Base-by-base conservation (phyloP, 2,797 vertebrate species). In the Catamblyrhynchus diadema region DNA sequence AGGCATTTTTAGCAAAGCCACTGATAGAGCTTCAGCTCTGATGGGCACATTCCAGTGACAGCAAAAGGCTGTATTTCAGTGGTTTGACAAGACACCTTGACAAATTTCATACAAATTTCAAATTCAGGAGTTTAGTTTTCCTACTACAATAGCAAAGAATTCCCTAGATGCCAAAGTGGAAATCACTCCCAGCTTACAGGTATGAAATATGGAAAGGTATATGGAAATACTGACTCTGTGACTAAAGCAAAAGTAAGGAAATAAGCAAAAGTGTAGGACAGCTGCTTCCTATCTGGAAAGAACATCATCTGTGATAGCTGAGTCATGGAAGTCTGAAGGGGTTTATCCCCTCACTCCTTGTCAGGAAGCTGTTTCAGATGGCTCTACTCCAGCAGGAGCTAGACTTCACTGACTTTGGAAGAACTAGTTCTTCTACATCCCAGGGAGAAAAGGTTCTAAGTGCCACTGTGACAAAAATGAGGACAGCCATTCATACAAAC, bases 1-100 rank as follows among this genome's bases (percentile, higher is more conserved):
- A 95, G 25, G 37, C 51, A 79, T 81, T 93, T 93, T 84, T 51
- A 94, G 51, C 51, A 77, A 82, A 90, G 14, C 47, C 84, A 81
- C 45, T 37, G 74, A 73, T 62, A 84, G 30, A 69, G 73, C 70
- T 93, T 88, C 65, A 88, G 81, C 81, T 88, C 66, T 41, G 42
- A 84, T 44, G 73, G 54, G 44, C 12, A 10, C 51, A 65, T 73
- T 85, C 37, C 56, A 66, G 71, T 62, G 81, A 51, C n/a, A 84
- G 74, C 44, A 75, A 75, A 86, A 75, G 21, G n/a, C 39, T 69
- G 33, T 54, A 79, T 84, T 81, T 92, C 61, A 14, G 25, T 62
- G 54, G 42, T 77, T 90, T 73, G 67, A 80, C 47, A 85, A 73
- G 74, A 56, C 22, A 37, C 21, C 41, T 79, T 45, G 59, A 81